A percentile compares a stretch with the other conserved stretches of the same genome.
These are phyloP conservation scores for Lithophane leautieri DNA, from an alignment of 2,888 invertebrate species.

Conservation along the genomic window DNA sequence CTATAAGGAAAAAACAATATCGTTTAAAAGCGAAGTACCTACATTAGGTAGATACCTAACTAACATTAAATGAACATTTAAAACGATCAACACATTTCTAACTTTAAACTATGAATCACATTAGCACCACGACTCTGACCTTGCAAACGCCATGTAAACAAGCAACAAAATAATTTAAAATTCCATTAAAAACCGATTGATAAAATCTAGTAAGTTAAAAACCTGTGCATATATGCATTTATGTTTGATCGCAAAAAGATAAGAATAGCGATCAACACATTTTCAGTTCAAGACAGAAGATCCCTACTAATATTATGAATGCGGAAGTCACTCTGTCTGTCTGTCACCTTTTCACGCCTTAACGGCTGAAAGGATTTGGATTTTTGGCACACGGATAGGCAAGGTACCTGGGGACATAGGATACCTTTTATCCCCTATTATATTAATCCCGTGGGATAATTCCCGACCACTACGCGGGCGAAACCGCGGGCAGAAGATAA, in stretches of 20 bases:
- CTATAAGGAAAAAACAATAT: background rate
- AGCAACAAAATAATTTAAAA: background rate
- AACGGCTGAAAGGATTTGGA: background rate
- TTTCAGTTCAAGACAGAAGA: background rate
- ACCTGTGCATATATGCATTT: conserved; percentile 1
- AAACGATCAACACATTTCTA: background rate
- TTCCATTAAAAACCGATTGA: conserved; percentile 9
- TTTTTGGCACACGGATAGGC: background rate
- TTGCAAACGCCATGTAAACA: conserved; percentile 20
- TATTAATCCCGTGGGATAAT: background rate
- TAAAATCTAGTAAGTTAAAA: conserved; percentile 2
- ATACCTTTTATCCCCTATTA: no score
- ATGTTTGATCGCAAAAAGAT: background rate
- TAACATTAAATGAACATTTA: background rate
- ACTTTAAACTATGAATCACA: conserved; percentile 5
- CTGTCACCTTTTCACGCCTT: background rate
- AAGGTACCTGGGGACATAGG: background rate
- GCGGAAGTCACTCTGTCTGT: background rate
- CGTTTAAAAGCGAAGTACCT: background rate
- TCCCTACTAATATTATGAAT: background rate
- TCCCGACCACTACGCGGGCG: background rate
- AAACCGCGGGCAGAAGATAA: background rate
- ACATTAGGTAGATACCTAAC: background rate
- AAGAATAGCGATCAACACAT: background rate
- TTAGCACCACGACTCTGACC: background rate